Conservation (phyloP, 2,113 vertebrate genomes). For the Salvator merianae region DNA sequence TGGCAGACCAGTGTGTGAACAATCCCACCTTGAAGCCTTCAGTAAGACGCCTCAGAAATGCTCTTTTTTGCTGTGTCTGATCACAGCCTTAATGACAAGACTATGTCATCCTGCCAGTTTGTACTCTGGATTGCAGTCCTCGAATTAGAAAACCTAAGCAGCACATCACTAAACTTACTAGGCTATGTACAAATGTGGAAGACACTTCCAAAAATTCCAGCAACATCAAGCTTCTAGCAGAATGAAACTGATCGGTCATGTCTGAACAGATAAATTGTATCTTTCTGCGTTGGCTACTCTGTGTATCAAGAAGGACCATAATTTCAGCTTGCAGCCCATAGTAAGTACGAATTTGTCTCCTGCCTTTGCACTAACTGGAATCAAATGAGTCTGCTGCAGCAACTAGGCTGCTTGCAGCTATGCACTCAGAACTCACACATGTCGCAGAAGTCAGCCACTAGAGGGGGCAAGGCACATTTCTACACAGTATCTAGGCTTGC, state of each 20-base stretch:
- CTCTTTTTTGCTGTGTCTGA: too few relatives aligned
- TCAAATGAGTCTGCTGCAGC: neutral
- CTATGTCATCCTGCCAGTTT: too few relatives aligned
- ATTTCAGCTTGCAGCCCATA: neutral
- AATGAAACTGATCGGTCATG: neutral
- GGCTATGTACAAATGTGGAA: neutral
- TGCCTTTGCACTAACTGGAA: neutral
- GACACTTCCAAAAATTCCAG: neutral
- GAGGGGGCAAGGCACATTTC: conserved; percentile 6
- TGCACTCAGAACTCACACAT: neutral
- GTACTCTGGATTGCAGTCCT: neutral
- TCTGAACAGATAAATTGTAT: neutral
- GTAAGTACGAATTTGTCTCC: neutral
- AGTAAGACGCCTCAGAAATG: too few relatives aligned
- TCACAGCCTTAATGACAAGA: too few relatives aligned
- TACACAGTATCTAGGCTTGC: neutral
- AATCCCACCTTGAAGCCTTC: too few relatives aligned
- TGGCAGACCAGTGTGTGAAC: too few relatives aligned
- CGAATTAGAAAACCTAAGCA: neutral
- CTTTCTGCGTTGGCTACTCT: neutral
- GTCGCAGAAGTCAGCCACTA: conserved; percentile 8
- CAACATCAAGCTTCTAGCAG: neutral
- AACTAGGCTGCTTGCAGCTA: neutral
- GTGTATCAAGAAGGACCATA: too few relatives aligned
- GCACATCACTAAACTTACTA: neutral